Percentiles rank a stretch among this genome's conserved stretches.
phyloP scores from a whole-genome alignment of 2,113 vertebrate species.

The Heterochromis multidens region DNA sequence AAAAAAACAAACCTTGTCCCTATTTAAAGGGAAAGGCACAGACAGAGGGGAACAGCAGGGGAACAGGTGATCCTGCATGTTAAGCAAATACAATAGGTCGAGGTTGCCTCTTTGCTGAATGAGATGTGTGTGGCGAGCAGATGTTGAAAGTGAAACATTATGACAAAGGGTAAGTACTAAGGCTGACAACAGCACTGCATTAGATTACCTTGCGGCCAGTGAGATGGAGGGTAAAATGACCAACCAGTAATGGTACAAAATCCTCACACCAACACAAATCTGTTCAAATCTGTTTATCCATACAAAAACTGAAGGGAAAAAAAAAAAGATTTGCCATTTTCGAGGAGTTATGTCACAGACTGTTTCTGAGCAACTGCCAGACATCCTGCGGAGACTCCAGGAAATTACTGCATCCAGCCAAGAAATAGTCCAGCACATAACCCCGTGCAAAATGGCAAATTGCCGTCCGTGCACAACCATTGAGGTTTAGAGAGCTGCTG shows the following conservation, averaged over 20 bases:
- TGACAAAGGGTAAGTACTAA: not conserved
- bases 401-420: not conserved
- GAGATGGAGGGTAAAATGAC: not conserved
- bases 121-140: not conserved
- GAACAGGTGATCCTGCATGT: constrained; percentile 16
- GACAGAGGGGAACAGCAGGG: not conserved
- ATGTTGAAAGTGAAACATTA: constrained; percentile 1
- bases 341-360: not conserved
- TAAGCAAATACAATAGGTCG: constrained; percentile 14
- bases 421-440: not conserved
- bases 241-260: not conserved
- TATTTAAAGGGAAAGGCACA: constrained; percentile 9
- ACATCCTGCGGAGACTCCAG: not conserved
- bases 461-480: not conserved
- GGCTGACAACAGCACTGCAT: not conserved
- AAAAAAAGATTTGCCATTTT: not conserved
- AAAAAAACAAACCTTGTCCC: not conserved
- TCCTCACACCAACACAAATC: not conserved
- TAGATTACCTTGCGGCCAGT: not conserved
- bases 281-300: not conserved
- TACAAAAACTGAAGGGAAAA: not conserved
- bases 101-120: constrained; percentile 12
- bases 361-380: not conserved
- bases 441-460: not conserved
- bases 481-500: not conserved